These are phyloP conservation scores for Mionectes olivaceus DNA, from an alignment of 2,797 vertebrate species.

Conservation along the genomic window DNA sequence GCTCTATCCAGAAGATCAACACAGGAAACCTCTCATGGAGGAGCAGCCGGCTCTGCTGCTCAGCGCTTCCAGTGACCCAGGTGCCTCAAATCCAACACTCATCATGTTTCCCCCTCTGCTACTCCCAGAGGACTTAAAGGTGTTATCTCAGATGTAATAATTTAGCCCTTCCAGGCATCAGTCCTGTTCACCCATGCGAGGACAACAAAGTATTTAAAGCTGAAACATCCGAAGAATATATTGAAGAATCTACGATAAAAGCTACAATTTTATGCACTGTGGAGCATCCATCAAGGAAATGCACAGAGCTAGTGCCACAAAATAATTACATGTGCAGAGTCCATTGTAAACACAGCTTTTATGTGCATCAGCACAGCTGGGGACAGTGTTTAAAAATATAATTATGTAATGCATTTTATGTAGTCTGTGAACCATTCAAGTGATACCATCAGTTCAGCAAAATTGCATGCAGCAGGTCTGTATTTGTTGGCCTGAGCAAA, in stretches of 20 bases:
- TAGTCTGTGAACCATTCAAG: constrained; percentile 42
- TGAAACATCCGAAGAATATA: constrained; percentile 46
- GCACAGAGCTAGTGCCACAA: constrained; percentile 52
- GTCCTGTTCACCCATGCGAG: constrained; percentile 5
- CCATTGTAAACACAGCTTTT: constrained; percentile 73
- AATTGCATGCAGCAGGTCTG: constrained; percentile 47
- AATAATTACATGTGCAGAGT: constrained; percentile 64
- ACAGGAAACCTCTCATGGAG: not conserved
- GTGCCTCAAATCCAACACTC: not conserved
- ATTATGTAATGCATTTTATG: constrained; percentile 66
- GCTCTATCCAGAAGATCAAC: not conserved
- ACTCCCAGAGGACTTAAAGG: constrained; percentile 12
- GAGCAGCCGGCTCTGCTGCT: not conserved
- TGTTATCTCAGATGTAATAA: constrained; percentile 23
- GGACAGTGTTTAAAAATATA: constrained; percentile 67
- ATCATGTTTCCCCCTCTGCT: not conserved
- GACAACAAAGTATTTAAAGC: constrained; percentile 39
- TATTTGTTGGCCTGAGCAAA: constrained; percentile 42
- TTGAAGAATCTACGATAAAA: constrained; percentile 59
- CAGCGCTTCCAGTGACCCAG: not conserved
- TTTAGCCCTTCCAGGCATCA: constrained; percentile 28
- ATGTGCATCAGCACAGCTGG: constrained; percentile 70
- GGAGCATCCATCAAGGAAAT: constrained; percentile 66
- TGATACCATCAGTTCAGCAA: constrained; percentile 36
- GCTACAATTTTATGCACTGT: constrained; percentile 64